Evolutionary conservation across 1,140 invertebrate species (phyloP).

Genomic region (Hylaeus volcanicus): DNA sequence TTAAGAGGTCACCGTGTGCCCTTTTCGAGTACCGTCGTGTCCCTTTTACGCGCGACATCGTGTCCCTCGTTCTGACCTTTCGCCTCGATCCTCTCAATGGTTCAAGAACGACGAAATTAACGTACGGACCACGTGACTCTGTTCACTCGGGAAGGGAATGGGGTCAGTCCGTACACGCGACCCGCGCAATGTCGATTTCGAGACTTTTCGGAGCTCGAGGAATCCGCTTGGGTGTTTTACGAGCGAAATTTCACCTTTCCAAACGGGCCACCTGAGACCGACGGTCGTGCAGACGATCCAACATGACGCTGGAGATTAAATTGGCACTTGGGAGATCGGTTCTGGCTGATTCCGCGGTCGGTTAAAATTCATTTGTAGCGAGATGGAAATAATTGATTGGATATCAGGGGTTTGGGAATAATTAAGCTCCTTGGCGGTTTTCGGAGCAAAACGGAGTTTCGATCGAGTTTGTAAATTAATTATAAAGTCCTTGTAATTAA

Average conservation of each 20-base stretch:
- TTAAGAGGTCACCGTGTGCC: background rate
- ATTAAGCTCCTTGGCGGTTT: too few relatives aligned
- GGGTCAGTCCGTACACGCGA: conserved; percentile 61
- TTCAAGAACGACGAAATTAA: conserved; percentile 50
- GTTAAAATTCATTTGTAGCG: too few relatives aligned
- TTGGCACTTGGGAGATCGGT: background rate
- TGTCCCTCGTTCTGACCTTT: conserved; percentile 21
- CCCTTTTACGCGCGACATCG: background rate
- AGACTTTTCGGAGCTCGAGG: conserved; percentile 45
- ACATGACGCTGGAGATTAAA: background rate
- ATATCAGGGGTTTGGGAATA: too few relatives aligned
- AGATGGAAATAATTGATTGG: too few relatives aligned
- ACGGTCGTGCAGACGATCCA: too few relatives aligned
- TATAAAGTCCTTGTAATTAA: too few relatives aligned
- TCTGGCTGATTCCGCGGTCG: too few relatives aligned
- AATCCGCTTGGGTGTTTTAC: conserved; percentile 15
- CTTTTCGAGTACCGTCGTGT: background rate
- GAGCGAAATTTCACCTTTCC: background rate
- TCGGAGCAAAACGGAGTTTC: too few relatives aligned
- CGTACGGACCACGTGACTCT: conserved; percentile 52
- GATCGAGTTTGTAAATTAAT: too few relatives aligned
- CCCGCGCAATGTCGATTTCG: conserved; percentile 49
- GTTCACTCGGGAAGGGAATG: conserved; percentile 37
- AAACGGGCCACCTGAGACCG: conserved; percentile 17
- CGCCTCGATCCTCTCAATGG: background rate